Evolutionary conservation across 2,888 invertebrate genomes (phyloP).

Genomic region (Nephrotoma appendiculata): DNA sequence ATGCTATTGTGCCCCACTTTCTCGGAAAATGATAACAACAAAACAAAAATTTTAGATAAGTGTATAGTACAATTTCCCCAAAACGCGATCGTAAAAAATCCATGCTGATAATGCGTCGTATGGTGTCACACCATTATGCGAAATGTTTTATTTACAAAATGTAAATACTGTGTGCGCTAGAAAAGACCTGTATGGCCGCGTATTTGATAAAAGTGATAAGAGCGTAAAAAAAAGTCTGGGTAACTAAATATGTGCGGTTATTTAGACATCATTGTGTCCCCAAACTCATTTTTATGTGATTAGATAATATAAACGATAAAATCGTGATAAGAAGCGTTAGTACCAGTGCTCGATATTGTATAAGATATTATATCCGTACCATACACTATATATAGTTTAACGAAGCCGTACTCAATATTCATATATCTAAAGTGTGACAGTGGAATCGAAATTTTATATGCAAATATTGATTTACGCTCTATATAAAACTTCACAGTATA

Average conservation of each 20-base stretch:
- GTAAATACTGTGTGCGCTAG: not conserved
- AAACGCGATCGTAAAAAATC: not conserved
- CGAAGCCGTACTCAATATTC: not conserved
- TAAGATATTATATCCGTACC: no score
- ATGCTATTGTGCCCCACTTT: no score
- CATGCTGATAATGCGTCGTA: not conserved
- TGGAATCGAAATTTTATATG: not conserved
- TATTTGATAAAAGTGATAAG: not conserved
- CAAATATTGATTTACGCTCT: not conserved
- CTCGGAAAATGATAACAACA: no score
- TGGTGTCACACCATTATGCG: not conserved
- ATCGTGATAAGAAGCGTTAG: not conserved
- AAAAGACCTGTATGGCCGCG: not conserved
- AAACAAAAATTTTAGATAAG: no score
- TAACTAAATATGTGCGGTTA: not conserved
- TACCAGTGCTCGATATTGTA: not conserved
- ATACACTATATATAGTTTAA: not conserved
- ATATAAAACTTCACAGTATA: not conserved
- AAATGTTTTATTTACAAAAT: not conserved
- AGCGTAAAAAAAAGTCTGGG: not conserved
- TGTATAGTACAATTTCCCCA: not conserved
- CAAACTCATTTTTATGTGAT: not conserved
- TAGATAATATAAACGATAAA: not conserved
- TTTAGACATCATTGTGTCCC: not conserved
- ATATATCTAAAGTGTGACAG: not conserved